These are phyloP conservation scores for Epinephelus malabaricus DNA, from an alignment of 2,797 vertebrate genomes.

Conservation along the genomic window DNA sequence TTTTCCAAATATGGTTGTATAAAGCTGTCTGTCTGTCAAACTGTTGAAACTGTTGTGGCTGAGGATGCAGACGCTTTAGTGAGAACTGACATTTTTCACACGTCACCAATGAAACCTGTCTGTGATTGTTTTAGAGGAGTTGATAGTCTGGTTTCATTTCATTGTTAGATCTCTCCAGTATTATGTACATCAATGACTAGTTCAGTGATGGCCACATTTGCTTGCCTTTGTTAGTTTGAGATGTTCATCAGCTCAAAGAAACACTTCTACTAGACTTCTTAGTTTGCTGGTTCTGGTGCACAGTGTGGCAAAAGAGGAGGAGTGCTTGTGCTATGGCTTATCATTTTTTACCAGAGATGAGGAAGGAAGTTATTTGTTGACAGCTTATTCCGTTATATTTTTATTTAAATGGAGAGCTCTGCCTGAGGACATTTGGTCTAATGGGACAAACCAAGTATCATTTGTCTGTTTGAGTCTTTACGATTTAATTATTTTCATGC, in stretches of 20 bases:
- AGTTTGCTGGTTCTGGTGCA: not conserved
- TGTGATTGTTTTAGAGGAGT: not conserved
- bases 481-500: constrained; percentile 4
- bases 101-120: not conserved
- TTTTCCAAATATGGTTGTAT: constrained; percentile 81
- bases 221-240: not conserved
- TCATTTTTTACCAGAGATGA: not conserved
- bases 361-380: not conserved
- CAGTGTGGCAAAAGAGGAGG: not conserved
- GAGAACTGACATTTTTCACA: constrained; percentile 10
- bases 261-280: not conserved
- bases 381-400: constrained; percentile 14
- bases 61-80: constrained; percentile 31
- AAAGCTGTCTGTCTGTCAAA: constrained; percentile 50
- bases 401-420: constrained; percentile 26
- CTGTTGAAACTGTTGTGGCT: constrained; percentile 37
- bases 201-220: not conserved
- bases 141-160: not conserved
- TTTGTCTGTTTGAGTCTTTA: constrained; percentile 1
- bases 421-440: not conserved
- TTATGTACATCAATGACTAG: not conserved
- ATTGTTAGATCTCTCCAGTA: not conserved
- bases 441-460: not conserved
- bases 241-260: constrained; percentile 4
- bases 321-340: not conserved